phyloP scores from a whole-genome alignment of 2,113 vertebrate species.

The Globicephala melas region DNA sequence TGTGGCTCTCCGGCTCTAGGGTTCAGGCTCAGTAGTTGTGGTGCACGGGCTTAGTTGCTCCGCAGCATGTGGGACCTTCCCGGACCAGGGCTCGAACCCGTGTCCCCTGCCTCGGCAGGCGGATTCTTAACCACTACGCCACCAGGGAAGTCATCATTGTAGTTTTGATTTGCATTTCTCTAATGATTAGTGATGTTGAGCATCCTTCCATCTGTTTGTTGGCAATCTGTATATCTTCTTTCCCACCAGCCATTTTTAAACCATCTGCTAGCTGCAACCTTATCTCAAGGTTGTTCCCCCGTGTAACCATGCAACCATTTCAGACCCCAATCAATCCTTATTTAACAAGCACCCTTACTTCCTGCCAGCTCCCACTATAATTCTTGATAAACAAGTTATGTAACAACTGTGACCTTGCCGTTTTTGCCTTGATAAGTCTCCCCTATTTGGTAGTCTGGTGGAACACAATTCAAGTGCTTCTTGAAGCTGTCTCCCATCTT shows the following conservation, averaged over 20 bases:
- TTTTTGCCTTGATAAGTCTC: neutral
- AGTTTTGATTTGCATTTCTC: too few relatives aligned
- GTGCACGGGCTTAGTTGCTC: too few relatives aligned
- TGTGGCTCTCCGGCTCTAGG: too few relatives aligned
- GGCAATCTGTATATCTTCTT: too few relatives aligned
- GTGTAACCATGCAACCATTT: neutral
- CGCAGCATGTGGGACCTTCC: too few relatives aligned
- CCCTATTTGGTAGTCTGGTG: neutral
- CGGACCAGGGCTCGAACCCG: too few relatives aligned
- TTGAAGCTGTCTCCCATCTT: neutral
- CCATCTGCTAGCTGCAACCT: neutral
- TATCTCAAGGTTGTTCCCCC: neutral
- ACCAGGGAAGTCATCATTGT: too few relatives aligned
- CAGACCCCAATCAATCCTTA: neutral
- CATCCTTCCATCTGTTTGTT: too few relatives aligned
- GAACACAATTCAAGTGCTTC: neutral
- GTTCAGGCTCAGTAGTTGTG: too few relatives aligned
- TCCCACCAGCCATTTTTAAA: neutral
- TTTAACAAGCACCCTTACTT: neutral
- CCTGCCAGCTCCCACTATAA: neutral
- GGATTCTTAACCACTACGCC: too few relatives aligned
- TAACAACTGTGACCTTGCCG: neutral
- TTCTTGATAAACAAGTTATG: neutral
- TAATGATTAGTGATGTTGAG: too few relatives aligned
- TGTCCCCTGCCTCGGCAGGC: too few relatives aligned